Conservation (phyloP, 2,113 vertebrate genomes). For the Columba livia region DNA sequence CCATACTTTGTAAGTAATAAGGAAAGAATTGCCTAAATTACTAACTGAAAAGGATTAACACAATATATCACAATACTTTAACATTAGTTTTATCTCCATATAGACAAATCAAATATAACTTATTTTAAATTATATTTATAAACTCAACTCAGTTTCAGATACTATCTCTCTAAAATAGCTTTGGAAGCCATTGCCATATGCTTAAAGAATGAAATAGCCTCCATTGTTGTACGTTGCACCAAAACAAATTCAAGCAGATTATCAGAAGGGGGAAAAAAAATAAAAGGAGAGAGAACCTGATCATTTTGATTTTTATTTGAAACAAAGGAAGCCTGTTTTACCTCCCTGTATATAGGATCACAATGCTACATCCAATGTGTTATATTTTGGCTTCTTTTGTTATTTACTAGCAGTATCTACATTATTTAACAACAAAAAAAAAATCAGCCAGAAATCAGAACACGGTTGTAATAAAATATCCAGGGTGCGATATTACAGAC, state of each 20-base stretch:
- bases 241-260: constrained; percentile 76
- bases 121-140: constrained; percentile 79
- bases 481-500: constrained; percentile 79
- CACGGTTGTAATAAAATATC: constrained; percentile 85
- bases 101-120: constrained; percentile 83
- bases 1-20: constrained; percentile 68
- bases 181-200: constrained; percentile 57
- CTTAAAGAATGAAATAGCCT: constrained; percentile 80
- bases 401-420: constrained; percentile 90
- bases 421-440: constrained; percentile 79
- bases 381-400: constrained; percentile 89
- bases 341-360: constrained; percentile 87
- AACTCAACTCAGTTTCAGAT: constrained; percentile 72
- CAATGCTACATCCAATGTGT: constrained; percentile 83
- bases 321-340: constrained; percentile 83
- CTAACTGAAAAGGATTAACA: constrained; percentile 80
- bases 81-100: constrained; percentile 77
- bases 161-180: constrained; percentile 42
- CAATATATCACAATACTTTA: constrained; percentile 80
- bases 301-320: constrained; percentile 78
- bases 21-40: constrained; percentile 71
- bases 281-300: constrained; percentile 70
- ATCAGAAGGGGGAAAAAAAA: constrained; percentile 32
- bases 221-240: constrained; percentile 71
- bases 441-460: constrained; percentile 89